Evolutionary conservation across 2,888 invertebrate species (phyloP).

Genomic region (Osmoderma eremita): DNA sequence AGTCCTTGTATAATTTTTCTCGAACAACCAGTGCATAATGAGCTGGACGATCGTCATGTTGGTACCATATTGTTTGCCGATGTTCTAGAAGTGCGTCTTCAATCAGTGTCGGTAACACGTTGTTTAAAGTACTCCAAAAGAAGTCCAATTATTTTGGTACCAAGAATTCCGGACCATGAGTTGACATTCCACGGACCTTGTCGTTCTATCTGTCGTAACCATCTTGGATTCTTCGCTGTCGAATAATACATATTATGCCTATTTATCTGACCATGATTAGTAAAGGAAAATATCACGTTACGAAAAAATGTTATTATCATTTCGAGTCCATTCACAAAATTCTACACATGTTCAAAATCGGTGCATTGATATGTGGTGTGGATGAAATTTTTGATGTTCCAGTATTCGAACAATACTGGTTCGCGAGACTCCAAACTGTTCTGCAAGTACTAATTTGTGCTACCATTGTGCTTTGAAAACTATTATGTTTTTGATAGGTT

Average conservation of each 20-base stretch:
- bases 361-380: constrained; percentile 10
- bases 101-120: constrained; percentile 5
- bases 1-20: background rate
- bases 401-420: constrained; percentile 9
- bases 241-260: constrained; percentile 3
- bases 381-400: background rate
- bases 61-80: constrained; percentile 1
- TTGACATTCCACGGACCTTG: constrained; percentile 1
- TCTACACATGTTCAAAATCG: background rate
- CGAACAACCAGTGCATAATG: background rate
- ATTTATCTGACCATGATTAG: constrained; percentile 7
- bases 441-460: constrained; percentile 1
- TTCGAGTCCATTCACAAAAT: constrained; percentile 5
- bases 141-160: background rate
- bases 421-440: background rate
- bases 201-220: background rate
- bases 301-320: constrained; percentile 3
- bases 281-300: background rate
- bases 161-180: background rate
- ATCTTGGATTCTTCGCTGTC: background rate
- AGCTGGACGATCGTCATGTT: background rate
- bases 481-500: no score
- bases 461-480: no score
- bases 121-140: background rate
- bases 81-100: constrained; percentile 4